phyloP scores from a whole-genome alignment of 2,888 invertebrate genomes.

The Cheilosia urbana region DNA sequence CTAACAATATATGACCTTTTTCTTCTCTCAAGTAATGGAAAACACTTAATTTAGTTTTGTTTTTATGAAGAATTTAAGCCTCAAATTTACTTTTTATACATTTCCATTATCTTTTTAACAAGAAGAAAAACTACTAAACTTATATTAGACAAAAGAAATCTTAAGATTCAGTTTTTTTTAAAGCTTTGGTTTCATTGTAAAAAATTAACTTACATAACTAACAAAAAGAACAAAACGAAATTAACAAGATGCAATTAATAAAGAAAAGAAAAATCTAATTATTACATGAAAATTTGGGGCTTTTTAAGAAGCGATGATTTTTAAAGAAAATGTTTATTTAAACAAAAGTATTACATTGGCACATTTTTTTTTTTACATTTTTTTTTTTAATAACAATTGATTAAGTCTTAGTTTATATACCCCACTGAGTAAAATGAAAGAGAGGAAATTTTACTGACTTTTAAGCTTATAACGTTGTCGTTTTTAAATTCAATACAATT shows the following conservation, averaged over 20 bases:
- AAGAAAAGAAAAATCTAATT: constrained; percentile 22
- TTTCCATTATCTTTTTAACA: constrained; percentile 12
- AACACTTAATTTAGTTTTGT: constrained; percentile 29
- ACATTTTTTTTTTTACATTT: constrained; percentile 46
- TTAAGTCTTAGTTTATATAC: constrained; percentile 58
- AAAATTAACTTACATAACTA: constrained; percentile 61
- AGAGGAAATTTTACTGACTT: constrained; percentile 66
- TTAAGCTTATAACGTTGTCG: constrained; percentile 34
- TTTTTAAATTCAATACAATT: constrained; percentile 30
- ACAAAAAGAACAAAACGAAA: constrained; percentile 38
- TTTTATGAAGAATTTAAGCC: constrained; percentile 62
- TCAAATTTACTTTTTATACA: constrained; percentile 54
- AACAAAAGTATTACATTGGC: constrained; percentile 67
- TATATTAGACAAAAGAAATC: constrained; percentile 63
- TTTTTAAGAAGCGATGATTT: constrained; percentile 50
- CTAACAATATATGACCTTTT: constrained; percentile 30
- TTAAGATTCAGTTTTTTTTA: constrained; percentile 74
- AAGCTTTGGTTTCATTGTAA: constrained; percentile 76
- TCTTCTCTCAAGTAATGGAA: constrained; percentile 28
- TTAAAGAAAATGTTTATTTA: constrained; percentile 19
- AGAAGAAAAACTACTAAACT: constrained; percentile 47
- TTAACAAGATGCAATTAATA: constrained; percentile 71
- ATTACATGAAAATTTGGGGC: constrained; percentile 36
- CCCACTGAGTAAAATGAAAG: constrained; percentile 42
- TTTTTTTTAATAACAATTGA: constrained; percentile 36